These are phyloP conservation scores for Galagoides demidoff DNA, from an alignment of 2,797 vertebrate genomes.

Conservation along the genomic window DNA sequence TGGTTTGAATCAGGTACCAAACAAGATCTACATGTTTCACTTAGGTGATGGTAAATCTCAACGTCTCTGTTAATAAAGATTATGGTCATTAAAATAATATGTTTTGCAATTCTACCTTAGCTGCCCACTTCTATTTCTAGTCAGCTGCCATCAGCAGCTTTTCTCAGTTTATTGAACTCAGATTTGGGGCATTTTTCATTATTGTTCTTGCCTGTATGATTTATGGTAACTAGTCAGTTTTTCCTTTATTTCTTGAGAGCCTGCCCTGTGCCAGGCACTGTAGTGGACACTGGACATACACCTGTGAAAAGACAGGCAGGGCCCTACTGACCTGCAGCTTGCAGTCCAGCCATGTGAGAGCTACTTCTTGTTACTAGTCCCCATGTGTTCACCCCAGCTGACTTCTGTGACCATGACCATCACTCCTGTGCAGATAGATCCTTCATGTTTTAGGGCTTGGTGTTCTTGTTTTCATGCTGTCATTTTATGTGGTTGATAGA, in stretches of 20 bases:
- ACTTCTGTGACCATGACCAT: background rate
- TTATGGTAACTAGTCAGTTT: background rate
- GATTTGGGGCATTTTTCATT: background rate
- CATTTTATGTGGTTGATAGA: background rate
- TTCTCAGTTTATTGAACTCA: background rate
- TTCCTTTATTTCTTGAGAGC: background rate
- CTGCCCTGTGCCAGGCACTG: background rate
- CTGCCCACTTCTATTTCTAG: background rate
- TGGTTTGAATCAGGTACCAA: background rate
- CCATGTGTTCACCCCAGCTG: accelerated
- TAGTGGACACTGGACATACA: background rate
- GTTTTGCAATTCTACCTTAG: background rate
- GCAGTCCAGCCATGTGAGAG: background rate
- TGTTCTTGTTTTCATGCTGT: background rate
- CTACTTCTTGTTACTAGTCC: background rate
- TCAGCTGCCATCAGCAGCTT: background rate
- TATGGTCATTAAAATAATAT: background rate
- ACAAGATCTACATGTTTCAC: background rate
- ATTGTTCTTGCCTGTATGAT: background rate
- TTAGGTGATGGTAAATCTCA: background rate
- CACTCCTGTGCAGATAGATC: background rate
- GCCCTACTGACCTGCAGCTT: too few relatives aligned
- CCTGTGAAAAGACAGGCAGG: background rate
- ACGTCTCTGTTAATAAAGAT: background rate
- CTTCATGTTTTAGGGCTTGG: background rate